These are phyloP conservation scores for Temnothorax rugatulus DNA, from an alignment of 2,888 invertebrate genomes.

Conservation along the genomic window DNA sequence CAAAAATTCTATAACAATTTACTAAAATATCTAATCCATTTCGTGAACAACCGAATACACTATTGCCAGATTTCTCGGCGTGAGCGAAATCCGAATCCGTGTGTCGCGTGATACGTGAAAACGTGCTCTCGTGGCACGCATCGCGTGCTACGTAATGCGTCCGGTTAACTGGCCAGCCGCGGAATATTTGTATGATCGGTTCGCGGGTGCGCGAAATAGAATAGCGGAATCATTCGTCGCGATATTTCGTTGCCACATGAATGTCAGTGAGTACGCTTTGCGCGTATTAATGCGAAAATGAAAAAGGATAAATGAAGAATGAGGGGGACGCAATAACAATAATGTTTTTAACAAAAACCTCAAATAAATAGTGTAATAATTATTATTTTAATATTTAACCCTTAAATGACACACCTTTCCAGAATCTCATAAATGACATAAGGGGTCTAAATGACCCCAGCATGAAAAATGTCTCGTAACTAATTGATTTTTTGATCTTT, in stretches of 20 bases:
- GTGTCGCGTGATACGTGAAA: conserved; percentile 70
- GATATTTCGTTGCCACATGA: conserved; percentile 45
- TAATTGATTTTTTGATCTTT: too few relatives aligned
- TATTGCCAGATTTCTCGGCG: conserved; percentile 51
- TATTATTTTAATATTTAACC: conserved; percentile 28
- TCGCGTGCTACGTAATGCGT: conserved; percentile 24
- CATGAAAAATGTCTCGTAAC: too few relatives aligned
- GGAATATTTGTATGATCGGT: conserved; percentile 52
- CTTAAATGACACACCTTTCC: too few relatives aligned
- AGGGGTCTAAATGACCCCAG: too few relatives aligned
- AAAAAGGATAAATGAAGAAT: conserved; percentile 45
- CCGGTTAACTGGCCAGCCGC: conserved; percentile 12
- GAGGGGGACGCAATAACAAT: neutral
- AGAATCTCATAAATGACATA: too few relatives aligned
- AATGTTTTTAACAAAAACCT: conserved; percentile 6
- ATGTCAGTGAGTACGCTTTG: neutral
- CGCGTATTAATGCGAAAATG: neutral
- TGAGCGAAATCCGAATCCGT: conserved; percentile 72
- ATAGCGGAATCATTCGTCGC: conserved; percentile 28
- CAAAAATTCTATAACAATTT: neutral
- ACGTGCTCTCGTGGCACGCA: conserved; percentile 38
- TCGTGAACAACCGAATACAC: conserved; percentile 1
- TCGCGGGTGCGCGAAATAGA: conserved; percentile 36
- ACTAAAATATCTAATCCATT: conserved; percentile 6
- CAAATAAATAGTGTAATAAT: neutral